Base-by-base conservation (phyloP, 1,140 invertebrate genomes). In the Zaprionus capensis region DNA sequence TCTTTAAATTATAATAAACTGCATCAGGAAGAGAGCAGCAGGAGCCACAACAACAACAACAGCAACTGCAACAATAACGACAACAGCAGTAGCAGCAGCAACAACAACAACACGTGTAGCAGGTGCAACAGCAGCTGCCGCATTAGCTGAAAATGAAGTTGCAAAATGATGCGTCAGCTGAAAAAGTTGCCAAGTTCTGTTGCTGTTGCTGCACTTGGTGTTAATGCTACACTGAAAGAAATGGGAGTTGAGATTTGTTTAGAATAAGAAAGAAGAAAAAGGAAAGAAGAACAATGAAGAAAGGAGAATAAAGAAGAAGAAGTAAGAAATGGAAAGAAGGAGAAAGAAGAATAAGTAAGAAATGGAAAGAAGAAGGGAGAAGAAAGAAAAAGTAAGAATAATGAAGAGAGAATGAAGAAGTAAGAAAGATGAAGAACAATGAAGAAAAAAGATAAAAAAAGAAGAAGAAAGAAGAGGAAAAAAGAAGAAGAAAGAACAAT, bases 1-100 rank as follows among this genome's bases (percentile, higher is more conserved):
- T 87, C 66, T 68, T 73, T 68, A 82, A 80, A 86, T 80, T 87
- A 87, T 86, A 82, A 86, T 87, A 71, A 87, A 76, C 61, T 53
- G 49, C 61, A 68, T 36, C 49, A 20, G 57, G 46, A 59, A 51
- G 22, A 34, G 9, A 36, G 28, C 44, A 61, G 28, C 64, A 57
- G 5, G 20, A 58, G 38, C 34, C 31, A 20, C 31, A 41, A n/a
- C 41, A 49, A 49, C 55, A 69, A 59, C 24, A 55, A 14, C 28
- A 53, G n/a, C 58, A 55, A 20, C 49, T 12, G 5, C 14, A 17
- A 15, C 51, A n/a, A 6, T 5, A 17, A 15, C 51, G 15, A 44
- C n/a, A 41, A 15, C 15, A 24, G 38, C 44, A 55, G 46, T 34
- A 57, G 11, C 20, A 58, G 36, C 17, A 44, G 5, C 31, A 41